These are phyloP conservation scores for Gerris lacustris DNA, from an alignment of 2,888 invertebrate genomes.

Conservation along the genomic window DNA sequence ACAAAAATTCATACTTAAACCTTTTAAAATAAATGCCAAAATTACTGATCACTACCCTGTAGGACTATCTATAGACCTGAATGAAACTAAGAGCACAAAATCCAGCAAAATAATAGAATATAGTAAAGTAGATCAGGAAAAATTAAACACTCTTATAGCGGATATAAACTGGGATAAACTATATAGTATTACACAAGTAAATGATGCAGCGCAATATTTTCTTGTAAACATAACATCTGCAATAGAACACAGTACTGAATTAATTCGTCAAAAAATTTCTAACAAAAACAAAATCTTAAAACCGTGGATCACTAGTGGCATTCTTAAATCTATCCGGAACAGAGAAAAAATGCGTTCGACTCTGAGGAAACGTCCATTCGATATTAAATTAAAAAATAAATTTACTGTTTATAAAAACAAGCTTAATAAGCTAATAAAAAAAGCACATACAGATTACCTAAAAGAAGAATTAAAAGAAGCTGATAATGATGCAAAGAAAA, in stretches of 20 bases:
- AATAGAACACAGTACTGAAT: background rate
- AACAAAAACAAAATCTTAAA: background rate
- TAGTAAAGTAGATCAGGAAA: background rate
- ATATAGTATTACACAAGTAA: background rate
- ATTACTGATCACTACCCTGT: background rate
- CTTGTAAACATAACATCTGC: background rate
- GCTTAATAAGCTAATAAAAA: too few relatives aligned
- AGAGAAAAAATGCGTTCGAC: conserved; percentile 11
- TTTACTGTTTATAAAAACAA: too few relatives aligned
- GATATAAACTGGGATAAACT: background rate
- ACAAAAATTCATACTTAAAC: background rate
- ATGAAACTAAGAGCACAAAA: background rate
- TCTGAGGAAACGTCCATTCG: too few relatives aligned
- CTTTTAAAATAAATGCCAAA: background rate
- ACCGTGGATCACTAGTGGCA: conserved; percentile 18
- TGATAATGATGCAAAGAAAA: too few relatives aligned
- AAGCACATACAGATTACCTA: too few relatives aligned
- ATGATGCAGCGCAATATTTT: background rate
- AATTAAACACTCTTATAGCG: background rate
- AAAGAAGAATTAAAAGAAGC: too few relatives aligned
- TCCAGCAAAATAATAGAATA: background rate
- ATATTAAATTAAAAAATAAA: too few relatives aligned
- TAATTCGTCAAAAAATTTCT: background rate
- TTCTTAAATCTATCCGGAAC: conserved; percentile 14
- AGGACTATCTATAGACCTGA: background rate